Conservation (phyloP, 2,113 vertebrate species). For the Columba livia region DNA sequence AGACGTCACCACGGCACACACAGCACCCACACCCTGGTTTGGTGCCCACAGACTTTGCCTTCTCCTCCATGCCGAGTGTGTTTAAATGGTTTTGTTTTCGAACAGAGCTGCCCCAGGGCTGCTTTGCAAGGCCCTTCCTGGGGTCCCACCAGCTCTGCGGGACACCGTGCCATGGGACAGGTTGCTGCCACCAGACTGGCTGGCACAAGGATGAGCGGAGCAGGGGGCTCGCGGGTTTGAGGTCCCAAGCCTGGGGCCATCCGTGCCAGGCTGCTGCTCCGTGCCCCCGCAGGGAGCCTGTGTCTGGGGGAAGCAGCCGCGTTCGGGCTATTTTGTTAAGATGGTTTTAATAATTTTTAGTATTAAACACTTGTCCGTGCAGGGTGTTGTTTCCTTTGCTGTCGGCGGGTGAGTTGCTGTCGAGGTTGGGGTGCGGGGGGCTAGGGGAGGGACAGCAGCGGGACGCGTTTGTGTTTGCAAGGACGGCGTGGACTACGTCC, state of each 20-base stretch:
- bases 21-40: accelerated
- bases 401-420: background rate
- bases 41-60: background rate
- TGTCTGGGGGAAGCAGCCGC: background rate
- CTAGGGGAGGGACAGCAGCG: background rate
- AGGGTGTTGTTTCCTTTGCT: background rate
- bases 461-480: background rate
- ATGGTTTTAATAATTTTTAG: slow-evolving; percentile 75
- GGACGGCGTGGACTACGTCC: background rate
- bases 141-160: background rate
- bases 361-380: slow-evolving; percentile 61
- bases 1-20: accelerated
- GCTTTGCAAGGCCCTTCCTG: background rate
- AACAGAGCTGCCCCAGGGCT: background rate
- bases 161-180: background rate
- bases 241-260: background rate
- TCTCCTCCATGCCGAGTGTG: background rate
- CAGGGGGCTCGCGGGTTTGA: background rate
- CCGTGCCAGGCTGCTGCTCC: background rate
- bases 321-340: slow-evolving; percentile 40
- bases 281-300: background rate
- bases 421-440: background rate
- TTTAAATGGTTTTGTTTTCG: background rate
- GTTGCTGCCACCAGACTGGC: background rate
- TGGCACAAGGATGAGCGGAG: background rate